Evolutionary conservation across 2,888 invertebrate genomes (phyloP).

Genomic region (Amphiduros pacificus): DNA sequence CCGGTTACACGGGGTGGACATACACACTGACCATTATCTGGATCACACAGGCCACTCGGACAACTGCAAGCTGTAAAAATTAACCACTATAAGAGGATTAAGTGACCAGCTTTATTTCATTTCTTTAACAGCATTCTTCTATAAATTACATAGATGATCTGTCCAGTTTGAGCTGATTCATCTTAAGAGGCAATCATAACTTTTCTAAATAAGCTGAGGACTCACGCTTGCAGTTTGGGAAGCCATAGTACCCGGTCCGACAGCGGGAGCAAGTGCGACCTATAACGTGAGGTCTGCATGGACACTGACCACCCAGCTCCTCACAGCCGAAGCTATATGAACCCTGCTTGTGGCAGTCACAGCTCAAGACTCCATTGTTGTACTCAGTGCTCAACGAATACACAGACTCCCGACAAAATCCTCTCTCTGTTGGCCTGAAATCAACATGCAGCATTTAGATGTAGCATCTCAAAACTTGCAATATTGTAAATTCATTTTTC

Average conservation of each 20-base stretch:
- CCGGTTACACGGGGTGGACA: conserved; percentile 92
- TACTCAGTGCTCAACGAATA: conserved; percentile 93
- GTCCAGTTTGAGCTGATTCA: too few species aligned
- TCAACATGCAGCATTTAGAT: too few species aligned
- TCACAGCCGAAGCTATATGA: conserved; percentile 86
- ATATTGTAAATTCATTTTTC: too few species aligned
- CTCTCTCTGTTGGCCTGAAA: conserved; percentile 23
- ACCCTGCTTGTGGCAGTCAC: conserved; percentile 86
- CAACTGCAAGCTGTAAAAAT: conserved; percentile 61
- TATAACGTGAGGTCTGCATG: conserved; percentile 88
- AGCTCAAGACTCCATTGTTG: conserved; percentile 88
- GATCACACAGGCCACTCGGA: conserved; percentile 87
- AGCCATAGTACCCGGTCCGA: conserved; percentile 89
- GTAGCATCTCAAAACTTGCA: too few species aligned
- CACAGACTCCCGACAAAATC: conserved; percentile 84
- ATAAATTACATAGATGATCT: too few species aligned
- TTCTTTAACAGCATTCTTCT: too few species aligned
- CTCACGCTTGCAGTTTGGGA: conserved; percentile 81
- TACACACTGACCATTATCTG: conserved; percentile 84
- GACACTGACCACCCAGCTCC: conserved; percentile 94
- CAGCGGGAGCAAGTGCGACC: conserved; percentile 69
- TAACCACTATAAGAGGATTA: too few species aligned
- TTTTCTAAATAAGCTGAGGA: too few species aligned
- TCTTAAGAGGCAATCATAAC: too few species aligned
- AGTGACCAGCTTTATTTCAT: too few species aligned